These are phyloP conservation scores for Eupelmus urozonus DNA, from an alignment of 2,888 invertebrate genomes.

Conservation along the genomic window DNA sequence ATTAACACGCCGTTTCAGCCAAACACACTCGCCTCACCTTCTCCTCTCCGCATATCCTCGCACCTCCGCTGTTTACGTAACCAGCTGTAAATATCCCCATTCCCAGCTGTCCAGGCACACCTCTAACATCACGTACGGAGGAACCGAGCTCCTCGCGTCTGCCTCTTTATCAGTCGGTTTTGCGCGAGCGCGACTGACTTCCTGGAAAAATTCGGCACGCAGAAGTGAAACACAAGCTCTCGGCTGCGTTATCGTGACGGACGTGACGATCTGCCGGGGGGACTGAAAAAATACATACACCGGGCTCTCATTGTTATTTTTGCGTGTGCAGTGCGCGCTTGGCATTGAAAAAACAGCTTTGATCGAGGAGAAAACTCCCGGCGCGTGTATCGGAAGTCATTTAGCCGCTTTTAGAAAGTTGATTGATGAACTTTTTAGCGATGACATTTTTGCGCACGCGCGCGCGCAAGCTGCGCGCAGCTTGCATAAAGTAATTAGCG, in stretches of 20 bases:
- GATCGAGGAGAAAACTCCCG: neutral
- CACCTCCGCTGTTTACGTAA: no score
- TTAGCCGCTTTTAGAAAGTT: conserved; percentile 24
- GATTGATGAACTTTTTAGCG: conserved; percentile 35
- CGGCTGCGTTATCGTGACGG: neutral
- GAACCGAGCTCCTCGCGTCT: no score
- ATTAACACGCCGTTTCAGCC: no score
- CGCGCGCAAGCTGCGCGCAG: no score
- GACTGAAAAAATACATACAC: neutral
- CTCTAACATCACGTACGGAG: conserved; percentile 3
- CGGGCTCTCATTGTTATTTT: neutral
- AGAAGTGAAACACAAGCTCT: no score
- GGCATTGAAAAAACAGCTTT: neutral
- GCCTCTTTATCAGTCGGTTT: no score
- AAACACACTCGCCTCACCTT: no score
- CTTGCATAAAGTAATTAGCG: conserved; percentile 34
- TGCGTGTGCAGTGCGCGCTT: no score
- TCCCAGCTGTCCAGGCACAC: no score
- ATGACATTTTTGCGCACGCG: neutral
- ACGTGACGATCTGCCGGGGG: neutral
- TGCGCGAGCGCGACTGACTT: neutral
- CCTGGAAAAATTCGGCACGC: conserved; percentile 44
- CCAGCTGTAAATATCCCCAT: no score
- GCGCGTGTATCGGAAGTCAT: conserved; percentile 7
- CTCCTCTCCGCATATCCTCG: no score